Base-by-base conservation (phyloP, 2,797 vertebrate species). In the Hypotaenidia okinawae region DNA sequence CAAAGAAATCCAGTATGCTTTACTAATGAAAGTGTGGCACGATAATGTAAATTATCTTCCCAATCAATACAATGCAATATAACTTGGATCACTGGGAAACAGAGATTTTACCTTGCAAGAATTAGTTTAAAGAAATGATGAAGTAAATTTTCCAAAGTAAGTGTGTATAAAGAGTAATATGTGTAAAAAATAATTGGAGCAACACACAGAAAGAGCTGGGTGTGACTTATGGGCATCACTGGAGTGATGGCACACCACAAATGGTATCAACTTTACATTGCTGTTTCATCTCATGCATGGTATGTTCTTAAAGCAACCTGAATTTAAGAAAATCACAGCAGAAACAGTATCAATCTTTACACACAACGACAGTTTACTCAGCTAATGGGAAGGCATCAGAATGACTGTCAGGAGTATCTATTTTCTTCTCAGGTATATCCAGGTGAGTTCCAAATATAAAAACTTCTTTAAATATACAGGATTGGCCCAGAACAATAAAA, bases 401-500 rank as follows among this genome's bases (percentile, higher is more conserved):
- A 84, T 51, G 62, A 54, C 67, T 51, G 37, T 73, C 79, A 87
- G 59, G 91, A 94, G n/a, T 24, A 80, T 62, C 86, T 93, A 68
- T n/a, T 83, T 93, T 85, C 24, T 85, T 94, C 58, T 84, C 76
- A 83, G 57, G 58, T 88, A 87, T 85, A 83, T 28, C 54, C 61
- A 94, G 52, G 28, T 66, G 69, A 95, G 74, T 94, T 95, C 43
- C 86, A 55, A 62, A 55, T 47, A 37, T 21, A 63, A 64, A 87
- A 32, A 66, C 63, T 76, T 57, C 33, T 81, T 87, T 93, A 28
- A 84, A 62, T 92, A 89, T 66, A 57, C 37, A 49, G 11, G 17
- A 75, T 8, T 1, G 0, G 13, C 11, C 24, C 37, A 24, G 10
- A 39, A 54, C 32, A 70, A 72, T 35, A 45, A 45, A 72, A 17